Evolutionary conservation across 2,888 invertebrate genomes (phyloP).

Genomic region (Argynnis bischoffii): DNA sequence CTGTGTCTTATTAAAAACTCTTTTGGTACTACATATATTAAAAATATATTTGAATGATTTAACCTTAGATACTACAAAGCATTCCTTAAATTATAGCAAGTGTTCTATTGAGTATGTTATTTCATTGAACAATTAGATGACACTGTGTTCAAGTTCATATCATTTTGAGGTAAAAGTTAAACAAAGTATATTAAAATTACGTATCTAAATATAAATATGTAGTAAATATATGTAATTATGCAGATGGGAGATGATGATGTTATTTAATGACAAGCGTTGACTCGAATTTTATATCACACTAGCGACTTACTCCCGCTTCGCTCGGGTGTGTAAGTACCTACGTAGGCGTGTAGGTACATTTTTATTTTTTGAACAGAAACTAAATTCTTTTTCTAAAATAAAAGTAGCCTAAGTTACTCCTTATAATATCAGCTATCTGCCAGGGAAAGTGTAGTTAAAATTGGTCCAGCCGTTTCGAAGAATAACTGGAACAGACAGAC

Average conservation of each 20-base stretch:
- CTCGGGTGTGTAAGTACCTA: too few species aligned
- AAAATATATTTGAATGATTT: conserved; percentile 1
- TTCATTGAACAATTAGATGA: not conserved
- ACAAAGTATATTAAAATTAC: not conserved
- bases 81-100: conserved; percentile 5
- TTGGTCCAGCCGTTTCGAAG: too few species aligned
- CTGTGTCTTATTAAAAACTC: conserved; percentile 6
- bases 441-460: too few species aligned
- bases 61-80: not conserved
- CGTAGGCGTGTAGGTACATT: too few species aligned
- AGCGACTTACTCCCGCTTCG: too few species aligned
- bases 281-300: too few species aligned
- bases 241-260: not conserved
- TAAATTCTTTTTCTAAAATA: too few species aligned
- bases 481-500: too few species aligned
- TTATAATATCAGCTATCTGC: too few species aligned
- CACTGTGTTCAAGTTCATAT: conserved; percentile 33
- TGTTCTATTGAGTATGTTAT: conserved; percentile 4
- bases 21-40: conserved; percentile 14
- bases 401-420: too few species aligned
- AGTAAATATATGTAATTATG: not conserved
- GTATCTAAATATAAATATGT: not conserved
- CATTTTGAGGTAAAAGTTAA: conserved; percentile 16
- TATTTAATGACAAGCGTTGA: too few species aligned
- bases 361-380: too few species aligned